Percentiles rank a stretch among this genome's conserved stretches.
Conservation (phyloP, 2,888 invertebrate species). For the Smittia aterrima region DNA sequence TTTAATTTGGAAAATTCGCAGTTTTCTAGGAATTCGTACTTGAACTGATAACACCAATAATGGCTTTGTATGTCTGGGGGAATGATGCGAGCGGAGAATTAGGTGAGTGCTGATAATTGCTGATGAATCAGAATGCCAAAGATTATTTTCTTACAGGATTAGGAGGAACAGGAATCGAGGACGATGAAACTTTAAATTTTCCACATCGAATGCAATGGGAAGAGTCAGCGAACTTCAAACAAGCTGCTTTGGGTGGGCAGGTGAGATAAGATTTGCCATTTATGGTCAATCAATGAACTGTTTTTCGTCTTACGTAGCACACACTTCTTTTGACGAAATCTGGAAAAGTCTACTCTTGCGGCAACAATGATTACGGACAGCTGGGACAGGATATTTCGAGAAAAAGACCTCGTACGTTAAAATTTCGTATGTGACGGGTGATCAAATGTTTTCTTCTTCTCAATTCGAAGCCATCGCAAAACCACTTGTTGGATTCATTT, state of each 20-base stretch:
- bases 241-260: slow-evolving; percentile 69
- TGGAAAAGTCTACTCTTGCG: slow-evolving; percentile 86
- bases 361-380: slow-evolving; percentile 89
- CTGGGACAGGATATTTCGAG: slow-evolving; percentile 67
- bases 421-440: slow-evolving; percentile 58
- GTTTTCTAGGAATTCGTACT: no score
- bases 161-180: not conserved
- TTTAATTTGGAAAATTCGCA: no score
- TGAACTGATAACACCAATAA: not conserved
- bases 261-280: not conserved
- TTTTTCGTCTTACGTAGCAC: slow-evolving; percentile 58
- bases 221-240: slow-evolving; percentile 57
- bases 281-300: not conserved
- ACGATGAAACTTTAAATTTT: not conserved
- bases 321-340: slow-evolving; percentile 72
- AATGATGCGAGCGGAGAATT: slow-evolving; percentile 4
- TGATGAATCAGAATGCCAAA: not conserved
- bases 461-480: not conserved
- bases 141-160: not conserved
- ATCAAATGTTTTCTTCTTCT: not conserved
- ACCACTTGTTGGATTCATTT: slow-evolving; percentile 44
- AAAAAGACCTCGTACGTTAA: slow-evolving; percentile 67
- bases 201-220: slow-evolving; percentile 49
- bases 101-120: not conserved
- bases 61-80: slow-evolving; percentile 34